These are phyloP conservation scores for Candidula unifasciata DNA, from an alignment of 2,888 invertebrate genomes.

Conservation along the genomic window DNA sequence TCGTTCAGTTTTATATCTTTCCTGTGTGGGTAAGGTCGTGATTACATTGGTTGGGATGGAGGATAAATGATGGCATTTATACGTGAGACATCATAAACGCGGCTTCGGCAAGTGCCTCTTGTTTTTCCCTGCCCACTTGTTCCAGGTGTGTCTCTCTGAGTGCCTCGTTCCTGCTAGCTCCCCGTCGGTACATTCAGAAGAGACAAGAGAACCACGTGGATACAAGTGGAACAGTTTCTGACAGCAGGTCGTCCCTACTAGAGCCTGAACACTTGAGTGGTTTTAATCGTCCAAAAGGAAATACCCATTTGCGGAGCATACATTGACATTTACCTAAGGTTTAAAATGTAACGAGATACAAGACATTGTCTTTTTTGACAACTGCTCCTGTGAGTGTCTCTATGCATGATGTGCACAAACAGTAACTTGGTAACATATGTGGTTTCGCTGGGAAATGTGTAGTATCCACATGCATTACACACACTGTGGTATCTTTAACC, in stretches of 20 bases:
- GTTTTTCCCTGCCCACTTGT: slow-evolving; percentile 29
- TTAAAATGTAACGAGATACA: too few relatives aligned
- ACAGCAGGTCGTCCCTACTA: background rate
- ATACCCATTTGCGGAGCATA: background rate
- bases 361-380: too few relatives aligned
- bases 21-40: too few relatives aligned
- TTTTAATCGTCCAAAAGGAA: background rate
- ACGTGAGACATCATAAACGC: slow-evolving; percentile 33
- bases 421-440: too few relatives aligned
- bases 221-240: slow-evolving; percentile 14
- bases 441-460: too few relatives aligned
- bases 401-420: background rate
- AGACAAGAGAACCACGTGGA: background rate
- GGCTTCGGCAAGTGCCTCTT: slow-evolving; percentile 52
- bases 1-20: too few relatives aligned
- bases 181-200: background rate
- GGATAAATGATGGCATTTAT: slow-evolving; percentile 50
- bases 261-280: background rate
- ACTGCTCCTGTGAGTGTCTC: background rate
- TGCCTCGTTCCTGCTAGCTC: background rate
- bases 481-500: too few relatives aligned
- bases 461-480: too few relatives aligned
- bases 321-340: background rate
- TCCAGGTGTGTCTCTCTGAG: slow-evolving; percentile 18
- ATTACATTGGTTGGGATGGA: too few relatives aligned